Evolutionary conservation across 1,140 invertebrate genomes (phyloP).

Genomic region (Saccostrea echinata): DNA sequence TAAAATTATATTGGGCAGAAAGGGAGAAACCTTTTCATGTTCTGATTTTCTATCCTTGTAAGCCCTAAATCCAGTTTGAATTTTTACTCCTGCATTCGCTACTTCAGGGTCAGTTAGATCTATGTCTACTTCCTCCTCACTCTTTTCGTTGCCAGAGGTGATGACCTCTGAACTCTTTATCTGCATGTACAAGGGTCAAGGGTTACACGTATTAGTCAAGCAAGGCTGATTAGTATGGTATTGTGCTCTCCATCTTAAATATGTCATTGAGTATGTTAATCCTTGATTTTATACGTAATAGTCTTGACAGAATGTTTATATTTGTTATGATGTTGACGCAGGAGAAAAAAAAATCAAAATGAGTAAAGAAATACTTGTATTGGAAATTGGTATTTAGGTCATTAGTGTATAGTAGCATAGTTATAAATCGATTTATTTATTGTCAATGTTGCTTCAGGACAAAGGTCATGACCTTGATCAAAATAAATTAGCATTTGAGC

Average conservation of each 20-base stretch:
- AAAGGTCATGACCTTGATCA: too few relatives aligned
- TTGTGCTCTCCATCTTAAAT: neutral
- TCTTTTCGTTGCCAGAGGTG: conserved; percentile 18
- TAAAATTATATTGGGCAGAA: neutral
- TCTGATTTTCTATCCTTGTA: conserved; percentile 62
- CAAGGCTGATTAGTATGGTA: neutral
- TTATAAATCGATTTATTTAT: too few relatives aligned
- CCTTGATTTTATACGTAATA: too few relatives aligned
- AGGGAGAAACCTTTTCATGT: conserved; percentile 29
- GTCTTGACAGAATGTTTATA: too few relatives aligned
- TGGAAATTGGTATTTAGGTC: too few relatives aligned
- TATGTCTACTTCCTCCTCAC: conserved; percentile 70
- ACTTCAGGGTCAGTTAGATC: conserved; percentile 75
- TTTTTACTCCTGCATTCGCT: conserved; percentile 74
- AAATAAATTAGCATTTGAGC: too few relatives aligned
- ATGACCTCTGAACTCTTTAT: neutral
- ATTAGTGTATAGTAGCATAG: too few relatives aligned
- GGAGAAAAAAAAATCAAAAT: too few relatives aligned
- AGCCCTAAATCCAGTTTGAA: conserved; percentile 74
- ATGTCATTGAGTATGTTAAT: too few relatives aligned
- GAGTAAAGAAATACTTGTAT: too few relatives aligned
- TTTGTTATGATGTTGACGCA: too few relatives aligned
- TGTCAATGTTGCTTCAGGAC: too few relatives aligned
- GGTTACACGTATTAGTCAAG: conserved; percentile 7
- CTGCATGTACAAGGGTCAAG: conserved; percentile 20